Conservation (phyloP, 2,797 vertebrate species). For the Ispidina picta region DNA sequence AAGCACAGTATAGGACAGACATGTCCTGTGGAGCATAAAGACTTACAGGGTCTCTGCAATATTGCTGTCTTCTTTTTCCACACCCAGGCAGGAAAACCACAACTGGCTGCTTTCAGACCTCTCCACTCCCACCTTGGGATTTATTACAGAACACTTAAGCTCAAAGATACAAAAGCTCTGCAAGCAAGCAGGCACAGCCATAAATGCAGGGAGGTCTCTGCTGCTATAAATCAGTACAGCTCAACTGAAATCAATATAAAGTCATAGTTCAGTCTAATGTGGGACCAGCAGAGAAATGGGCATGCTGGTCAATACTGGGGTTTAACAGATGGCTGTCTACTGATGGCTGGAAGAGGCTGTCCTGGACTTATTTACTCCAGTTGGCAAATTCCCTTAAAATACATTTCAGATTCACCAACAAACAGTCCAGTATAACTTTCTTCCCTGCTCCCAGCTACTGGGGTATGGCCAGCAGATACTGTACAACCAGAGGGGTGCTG, state of each 20-base stretch:
- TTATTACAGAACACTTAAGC: neutral
- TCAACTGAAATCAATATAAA: neutral
- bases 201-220: neutral
- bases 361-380: neutral
- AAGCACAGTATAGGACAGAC: neutral
- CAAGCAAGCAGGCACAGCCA: neutral
- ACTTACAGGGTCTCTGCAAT: neutral
- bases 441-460: neutral
- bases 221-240: neutral
- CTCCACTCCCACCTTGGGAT: neutral
- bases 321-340: neutral
- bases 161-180: neutral
- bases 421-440: neutral
- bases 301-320: accelerated
- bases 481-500: neutral
- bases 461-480: constrained; percentile 20
- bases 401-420: neutral
- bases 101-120: neutral
- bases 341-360: neutral
- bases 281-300: neutral
- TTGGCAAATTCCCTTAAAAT: neutral
- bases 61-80: neutral
- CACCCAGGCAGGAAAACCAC: neutral
- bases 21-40: neutral
- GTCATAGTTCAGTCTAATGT: neutral